These are phyloP conservation scores for Meteorus cinctellus DNA, from an alignment of 2,888 invertebrate genomes.

Conservation along the genomic window DNA sequence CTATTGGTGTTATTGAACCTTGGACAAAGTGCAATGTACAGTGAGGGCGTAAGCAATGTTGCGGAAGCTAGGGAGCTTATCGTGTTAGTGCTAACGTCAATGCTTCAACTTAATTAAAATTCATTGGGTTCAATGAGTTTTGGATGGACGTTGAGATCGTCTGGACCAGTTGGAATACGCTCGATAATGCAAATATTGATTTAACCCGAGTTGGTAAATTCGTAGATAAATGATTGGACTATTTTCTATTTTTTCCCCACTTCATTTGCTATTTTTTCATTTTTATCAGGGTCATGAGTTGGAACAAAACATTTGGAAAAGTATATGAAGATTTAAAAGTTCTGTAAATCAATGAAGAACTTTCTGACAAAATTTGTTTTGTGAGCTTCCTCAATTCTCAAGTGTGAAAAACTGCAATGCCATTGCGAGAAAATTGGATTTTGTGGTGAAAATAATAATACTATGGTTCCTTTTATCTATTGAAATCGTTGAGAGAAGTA, in stretches of 20 bases:
- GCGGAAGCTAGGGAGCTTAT: slow-evolving; percentile 41
- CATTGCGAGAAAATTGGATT: too few species aligned
- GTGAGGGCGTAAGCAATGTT: slow-evolving; percentile 40
- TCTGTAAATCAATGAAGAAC: too few species aligned
- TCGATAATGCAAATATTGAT: slow-evolving; percentile 9
- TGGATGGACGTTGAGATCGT: slow-evolving; percentile 11
- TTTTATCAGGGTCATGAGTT: neutral
- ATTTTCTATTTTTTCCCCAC: neutral
- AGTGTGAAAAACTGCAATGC: too few species aligned
- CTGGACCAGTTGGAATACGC: neutral
- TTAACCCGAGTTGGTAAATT: neutral
- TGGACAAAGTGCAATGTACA: slow-evolving; percentile 55
- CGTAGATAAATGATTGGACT: neutral
- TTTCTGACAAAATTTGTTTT: too few species aligned
- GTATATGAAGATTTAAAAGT: too few species aligned
- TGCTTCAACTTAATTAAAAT: slow-evolving; percentile 20
- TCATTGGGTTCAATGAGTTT: slow-evolving; percentile 12
- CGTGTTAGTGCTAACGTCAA: slow-evolving; percentile 27
- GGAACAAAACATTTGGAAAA: too few species aligned
- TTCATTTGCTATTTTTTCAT: neutral
- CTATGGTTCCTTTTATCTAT: too few species aligned
- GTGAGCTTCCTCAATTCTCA: too few species aligned
- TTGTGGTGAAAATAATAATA: too few species aligned
- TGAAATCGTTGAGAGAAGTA: too few species aligned
- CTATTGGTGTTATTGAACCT: slow-evolving; percentile 57